phyloP scores from a whole-genome alignment of 2,888 invertebrate species.

The Acrocera orbiculus region DNA sequence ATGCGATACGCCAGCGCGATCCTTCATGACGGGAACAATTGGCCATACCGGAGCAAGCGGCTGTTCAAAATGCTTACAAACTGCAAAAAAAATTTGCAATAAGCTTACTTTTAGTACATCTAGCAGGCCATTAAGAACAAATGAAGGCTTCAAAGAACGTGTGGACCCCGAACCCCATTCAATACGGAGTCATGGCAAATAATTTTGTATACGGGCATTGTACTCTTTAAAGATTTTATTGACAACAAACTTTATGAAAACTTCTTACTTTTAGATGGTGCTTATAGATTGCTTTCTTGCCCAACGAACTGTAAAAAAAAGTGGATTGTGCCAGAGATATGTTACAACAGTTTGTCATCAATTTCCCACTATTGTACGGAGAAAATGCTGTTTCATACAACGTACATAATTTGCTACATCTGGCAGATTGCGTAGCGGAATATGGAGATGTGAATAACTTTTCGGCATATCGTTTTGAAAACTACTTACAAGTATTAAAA shows the following conservation, averaged over 20 bases:
- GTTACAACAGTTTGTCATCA: background rate
- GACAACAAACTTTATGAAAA: background rate
- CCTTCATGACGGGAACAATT: slow-evolving; percentile 2
- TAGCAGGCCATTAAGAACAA: background rate
- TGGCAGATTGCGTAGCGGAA: background rate
- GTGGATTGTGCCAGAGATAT: background rate
- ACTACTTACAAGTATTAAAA: background rate
- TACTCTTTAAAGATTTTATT: background rate
- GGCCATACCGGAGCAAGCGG: slow-evolving; percentile 3
- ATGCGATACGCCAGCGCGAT: slow-evolving; percentile 3
- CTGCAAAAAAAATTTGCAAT: background rate
- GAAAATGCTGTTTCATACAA: background rate
- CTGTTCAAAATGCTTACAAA: slow-evolving; percentile 5
- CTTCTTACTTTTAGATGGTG: background rate
- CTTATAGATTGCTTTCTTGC: slow-evolving; percentile 1
- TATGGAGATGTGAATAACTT: slow-evolving; percentile 2
- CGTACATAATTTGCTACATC: background rate
- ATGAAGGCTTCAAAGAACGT: slow-evolving; percentile 2
- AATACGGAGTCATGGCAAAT: background rate
- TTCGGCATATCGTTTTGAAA: slow-evolving; percentile 2
- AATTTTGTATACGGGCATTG: background rate
- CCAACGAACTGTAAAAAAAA: background rate
- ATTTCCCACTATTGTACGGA: background rate
- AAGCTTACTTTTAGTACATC: background rate
- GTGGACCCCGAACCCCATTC: background rate